Percentiles rank a stretch among this genome's conserved stretches.
These are phyloP conservation scores for Colostygia pectinataria DNA, from an alignment of 2,888 invertebrate species.

Conservation along the genomic window DNA sequence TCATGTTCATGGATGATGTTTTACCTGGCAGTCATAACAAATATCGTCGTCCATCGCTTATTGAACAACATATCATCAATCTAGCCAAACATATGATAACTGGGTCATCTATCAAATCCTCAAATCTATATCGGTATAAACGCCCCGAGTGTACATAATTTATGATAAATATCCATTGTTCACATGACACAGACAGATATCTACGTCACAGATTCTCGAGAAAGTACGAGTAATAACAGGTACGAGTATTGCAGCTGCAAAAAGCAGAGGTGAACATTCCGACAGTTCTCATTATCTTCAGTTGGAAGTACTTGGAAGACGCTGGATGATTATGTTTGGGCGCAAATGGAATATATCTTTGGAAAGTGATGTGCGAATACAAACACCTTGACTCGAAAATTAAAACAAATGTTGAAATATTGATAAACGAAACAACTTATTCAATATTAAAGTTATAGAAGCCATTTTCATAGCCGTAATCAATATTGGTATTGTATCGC, in stretches of 20 bases:
- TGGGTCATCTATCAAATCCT: no score
- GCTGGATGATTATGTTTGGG: background rate
- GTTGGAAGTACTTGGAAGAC: background rate
- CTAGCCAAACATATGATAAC: no score
- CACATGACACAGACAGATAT: background rate
- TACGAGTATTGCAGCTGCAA: slow-evolving; percentile 5
- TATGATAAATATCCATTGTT: background rate
- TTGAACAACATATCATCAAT: no score
- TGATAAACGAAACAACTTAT: slow-evolving; percentile 3
- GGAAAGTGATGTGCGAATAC: slow-evolving; percentile 4
- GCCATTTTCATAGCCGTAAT: slow-evolving; percentile 2
- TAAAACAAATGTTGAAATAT: slow-evolving; percentile 4
- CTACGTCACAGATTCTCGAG: background rate
- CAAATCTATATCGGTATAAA: no score
- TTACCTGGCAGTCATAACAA: no score
- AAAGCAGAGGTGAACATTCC: background rate
- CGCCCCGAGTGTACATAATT: no score
- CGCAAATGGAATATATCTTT: slow-evolving; percentile 4
- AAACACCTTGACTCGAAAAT: background rate
- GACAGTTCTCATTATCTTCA: background rate
- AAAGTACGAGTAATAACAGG: slow-evolving; percentile 4
- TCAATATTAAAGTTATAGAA: slow-evolving; percentile 1
- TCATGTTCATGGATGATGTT: no score
- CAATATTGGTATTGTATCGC: slow-evolving; percentile 8
- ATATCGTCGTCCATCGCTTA: no score